Conservation (phyloP, 1,140 invertebrate genomes). For the Lepidotrigona ventralis region DNA sequence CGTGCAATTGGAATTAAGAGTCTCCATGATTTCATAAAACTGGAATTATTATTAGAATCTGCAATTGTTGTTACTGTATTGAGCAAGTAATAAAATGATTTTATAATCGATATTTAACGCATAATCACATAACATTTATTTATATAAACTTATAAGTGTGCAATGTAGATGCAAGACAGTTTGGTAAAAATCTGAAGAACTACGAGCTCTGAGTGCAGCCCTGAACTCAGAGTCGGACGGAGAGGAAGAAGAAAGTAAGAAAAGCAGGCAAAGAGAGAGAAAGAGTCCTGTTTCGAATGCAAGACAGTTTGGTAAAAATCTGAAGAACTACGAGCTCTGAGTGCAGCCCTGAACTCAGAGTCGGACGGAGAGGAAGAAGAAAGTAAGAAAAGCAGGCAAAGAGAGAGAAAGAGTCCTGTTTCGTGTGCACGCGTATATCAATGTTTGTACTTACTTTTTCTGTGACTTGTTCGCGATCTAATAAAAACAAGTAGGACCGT, state of each 20-base stretch:
- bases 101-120: neutral
- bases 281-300: constrained; percentile 27
- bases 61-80: too few relatives aligned
- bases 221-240: constrained; percentile 44
- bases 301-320: neutral
- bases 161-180: neutral
- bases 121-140: neutral
- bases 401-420: constrained; percentile 36
- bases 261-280: constrained; percentile 42
- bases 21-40: too few relatives aligned
- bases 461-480: constrained; percentile 33
- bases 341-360: constrained; percentile 53
- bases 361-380: constrained; percentile 47
- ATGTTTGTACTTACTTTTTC: constrained; percentile 31
- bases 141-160: neutral
- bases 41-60: neutral
- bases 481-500: constrained; percentile 58
- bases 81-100: neutral
- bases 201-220: constrained; percentile 40
- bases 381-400: constrained; percentile 56
- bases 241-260: constrained; percentile 58
- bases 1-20: too few relatives aligned
- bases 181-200: neutral
- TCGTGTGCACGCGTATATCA: constrained; percentile 10
- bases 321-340: neutral